Conservation (phyloP, 2,797 vertebrate genomes). For the Amphiprion clarkii region DNA sequence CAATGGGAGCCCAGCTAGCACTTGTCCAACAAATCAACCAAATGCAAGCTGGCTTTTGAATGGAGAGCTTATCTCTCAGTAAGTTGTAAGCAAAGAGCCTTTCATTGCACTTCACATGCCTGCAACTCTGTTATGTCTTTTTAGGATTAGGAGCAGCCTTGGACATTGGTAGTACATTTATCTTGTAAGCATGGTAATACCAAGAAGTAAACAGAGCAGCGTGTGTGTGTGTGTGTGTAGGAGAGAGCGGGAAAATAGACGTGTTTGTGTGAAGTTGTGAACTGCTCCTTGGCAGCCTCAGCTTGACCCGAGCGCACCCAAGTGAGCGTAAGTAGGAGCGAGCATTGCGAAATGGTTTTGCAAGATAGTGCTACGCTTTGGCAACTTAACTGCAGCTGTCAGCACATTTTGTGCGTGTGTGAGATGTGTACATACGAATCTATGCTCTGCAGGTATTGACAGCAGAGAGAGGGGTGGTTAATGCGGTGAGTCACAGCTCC, state of each 20-base stretch:
- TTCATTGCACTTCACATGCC: slow-evolving; percentile 17
- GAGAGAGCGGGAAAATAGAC: slow-evolving; percentile 23
- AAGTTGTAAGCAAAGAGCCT: slow-evolving; percentile 21
- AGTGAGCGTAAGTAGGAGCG: slow-evolving; percentile 63
- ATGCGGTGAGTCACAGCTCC: slow-evolving; percentile 64
- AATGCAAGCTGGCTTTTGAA: slow-evolving; percentile 31
- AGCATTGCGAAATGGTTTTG: slow-evolving; percentile 81
- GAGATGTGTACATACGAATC: slow-evolving; percentile 42
- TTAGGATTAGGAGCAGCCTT: slow-evolving; percentile 26
- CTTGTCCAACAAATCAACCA: slow-evolving; percentile 4
- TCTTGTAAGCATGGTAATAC: slow-evolving; percentile 38
- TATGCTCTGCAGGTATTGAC: slow-evolving; percentile 61
- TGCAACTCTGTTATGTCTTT: slow-evolving; percentile 28
- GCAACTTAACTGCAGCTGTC: slow-evolving; percentile 76
- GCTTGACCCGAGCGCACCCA: slow-evolving; percentile 64
- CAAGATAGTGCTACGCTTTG: slow-evolving; percentile 79
- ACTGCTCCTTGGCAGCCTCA: slow-evolving; percentile 59
- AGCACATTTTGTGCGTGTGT: slow-evolving; percentile 70
- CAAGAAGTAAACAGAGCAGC: slow-evolving; percentile 25
- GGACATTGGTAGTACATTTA: slow-evolving; percentile 23
- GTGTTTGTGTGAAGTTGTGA: slow-evolving; percentile 59
- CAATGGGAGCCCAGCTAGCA: slow-evolving; percentile 1
- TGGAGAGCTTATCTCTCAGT: slow-evolving; percentile 26
- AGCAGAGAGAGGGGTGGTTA: slow-evolving; percentile 39
- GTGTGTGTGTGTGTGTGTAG: slow-evolving; percentile 1